Evolutionary conservation across 2,888 invertebrate species (phyloP), one percentile per base, ranked within the genome.

Genomic region (Hyposoter didymator): DNA sequence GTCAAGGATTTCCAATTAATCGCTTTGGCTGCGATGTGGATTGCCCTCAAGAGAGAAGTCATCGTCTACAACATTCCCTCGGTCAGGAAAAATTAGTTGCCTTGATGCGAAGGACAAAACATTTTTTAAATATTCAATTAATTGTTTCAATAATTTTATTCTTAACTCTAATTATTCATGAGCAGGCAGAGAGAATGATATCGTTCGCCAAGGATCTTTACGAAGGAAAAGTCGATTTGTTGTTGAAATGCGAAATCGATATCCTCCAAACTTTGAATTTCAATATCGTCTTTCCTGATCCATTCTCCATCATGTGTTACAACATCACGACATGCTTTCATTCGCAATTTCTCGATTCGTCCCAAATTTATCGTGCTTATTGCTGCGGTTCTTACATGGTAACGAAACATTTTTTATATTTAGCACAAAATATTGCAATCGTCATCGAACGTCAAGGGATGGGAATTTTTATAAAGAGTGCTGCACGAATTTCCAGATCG

Each of bases 11-110:
- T 92, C 17, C 92, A 92, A 32, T 49, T 90, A 1, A 7, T 82
- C 1, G 91, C 90, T 4, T 32, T 93, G 28, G 88, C 91, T 0
- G 84, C 90, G 7, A 79, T 92, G 47, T 93, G 92, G 92, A 90
- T 93, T 35, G 84, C 82, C 0, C 70, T 92, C 7, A 93, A 93
- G 83, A 89, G 84, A 72, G 89, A 90, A 19, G 78, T 86, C n/a
- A 75, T 70, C 45, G 62, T 19, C 0, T 64, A 87, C n/a, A 88
- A 87, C 7, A 69, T 91, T 45, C 92, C 92, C 1, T 28, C 82
- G 74, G 78, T 86, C 14, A 59, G 67, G 47, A 45, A 28, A 66
- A 28, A 52, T 62, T n/a, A 32, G 28, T 28, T 59, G 4, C 1
- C 0, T 14, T 69, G 28, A 22, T 39, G n/a, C 10, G 5, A 35